A percentile compares a stretch with the other conserved stretches of the same genome.
phyloP scores from a whole-genome alignment of 2,888 invertebrate species.

The Brachypalpus laphriformis region DNA sequence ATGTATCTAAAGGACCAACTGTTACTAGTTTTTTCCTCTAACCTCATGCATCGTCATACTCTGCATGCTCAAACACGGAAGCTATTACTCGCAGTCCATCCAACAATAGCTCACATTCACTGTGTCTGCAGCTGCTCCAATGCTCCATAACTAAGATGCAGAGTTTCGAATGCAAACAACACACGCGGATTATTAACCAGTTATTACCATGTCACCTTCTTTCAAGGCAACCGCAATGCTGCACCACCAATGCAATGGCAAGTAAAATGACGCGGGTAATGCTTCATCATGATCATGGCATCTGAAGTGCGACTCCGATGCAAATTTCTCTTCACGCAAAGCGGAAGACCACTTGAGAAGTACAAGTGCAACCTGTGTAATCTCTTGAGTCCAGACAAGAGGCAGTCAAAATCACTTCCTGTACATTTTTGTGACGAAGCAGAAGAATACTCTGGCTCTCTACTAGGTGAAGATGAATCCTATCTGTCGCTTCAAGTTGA shows the following conservation, averaged over 20 bases:
- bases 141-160: slow-evolving; percentile 45
- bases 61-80: slow-evolving; percentile 42
- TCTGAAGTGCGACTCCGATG: slow-evolving; percentile 41
- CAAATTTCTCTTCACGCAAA: slow-evolving; percentile 53
- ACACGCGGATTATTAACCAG: slow-evolving; percentile 29
- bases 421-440: slow-evolving; percentile 14
- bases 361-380: slow-evolving; percentile 4
- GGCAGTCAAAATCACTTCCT: slow-evolving; percentile 46
- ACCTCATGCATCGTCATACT: not conserved
- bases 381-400: slow-evolving; percentile 44
- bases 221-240: slow-evolving; percentile 2
- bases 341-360: slow-evolving; percentile 50
- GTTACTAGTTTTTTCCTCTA: slow-evolving; percentile 32
- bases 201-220: slow-evolving; percentile 23
- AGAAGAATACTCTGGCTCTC: slow-evolving; percentile 6
- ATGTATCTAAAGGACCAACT: slow-evolving; percentile 15
- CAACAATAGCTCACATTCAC: slow-evolving; percentile 50
- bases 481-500: not conserved
- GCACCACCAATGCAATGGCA: not conserved
- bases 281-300: slow-evolving; percentile 31
- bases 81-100: slow-evolving; percentile 24
- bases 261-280: not conserved
- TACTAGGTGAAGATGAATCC: slow-evolving; percentile 63
- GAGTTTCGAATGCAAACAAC: slow-evolving; percentile 16
- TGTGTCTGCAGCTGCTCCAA: slow-evolving; percentile 45